Percentiles rank a stretch among this genome's conserved stretches.
These are phyloP conservation scores for Hyaena hyaena DNA, from an alignment of 2,113 vertebrate genomes.

Conservation along the genomic window DNA sequence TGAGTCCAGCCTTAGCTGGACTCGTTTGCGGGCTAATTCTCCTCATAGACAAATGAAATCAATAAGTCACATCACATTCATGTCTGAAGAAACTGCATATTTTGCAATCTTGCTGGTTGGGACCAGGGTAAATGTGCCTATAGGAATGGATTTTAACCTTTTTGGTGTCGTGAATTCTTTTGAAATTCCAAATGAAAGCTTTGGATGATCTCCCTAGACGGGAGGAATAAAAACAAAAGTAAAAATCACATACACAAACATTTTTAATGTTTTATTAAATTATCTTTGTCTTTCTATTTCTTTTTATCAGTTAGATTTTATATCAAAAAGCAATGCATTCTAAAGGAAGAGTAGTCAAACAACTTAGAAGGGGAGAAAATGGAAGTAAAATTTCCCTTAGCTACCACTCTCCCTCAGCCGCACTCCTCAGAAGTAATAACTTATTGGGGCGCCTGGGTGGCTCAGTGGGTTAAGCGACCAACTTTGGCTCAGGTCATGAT, in stretches of 20 bases:
- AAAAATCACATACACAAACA: neutral
- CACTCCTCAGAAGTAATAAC: neutral
- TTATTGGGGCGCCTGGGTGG: too few relatives aligned
- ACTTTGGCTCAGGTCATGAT: too few relatives aligned
- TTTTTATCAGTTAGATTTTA: neutral
- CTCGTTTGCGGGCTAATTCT: constrained; percentile 39
- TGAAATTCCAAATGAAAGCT: neutral
- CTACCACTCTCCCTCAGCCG: neutral
- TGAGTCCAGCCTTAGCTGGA: neutral
- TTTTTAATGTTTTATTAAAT: constrained; percentile 5
- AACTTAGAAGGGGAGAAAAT: neutral
- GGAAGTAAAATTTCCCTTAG: constrained; percentile 25
- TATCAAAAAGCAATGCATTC: neutral
- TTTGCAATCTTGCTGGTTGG: neutral
- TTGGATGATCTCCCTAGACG: neutral
- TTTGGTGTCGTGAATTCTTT: neutral
- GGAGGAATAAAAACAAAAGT: neutral
- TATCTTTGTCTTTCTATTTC: neutral
- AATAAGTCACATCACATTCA: constrained; percentile 12
- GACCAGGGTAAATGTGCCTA: neutral
- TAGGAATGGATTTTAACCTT: neutral
- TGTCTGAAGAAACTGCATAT: neutral
- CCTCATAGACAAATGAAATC: neutral
- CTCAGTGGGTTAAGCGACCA: too few relatives aligned
- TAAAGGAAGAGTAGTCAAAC: neutral